Conservation (phyloP, 1,140 invertebrate species). For the Musca domestica region DNA sequence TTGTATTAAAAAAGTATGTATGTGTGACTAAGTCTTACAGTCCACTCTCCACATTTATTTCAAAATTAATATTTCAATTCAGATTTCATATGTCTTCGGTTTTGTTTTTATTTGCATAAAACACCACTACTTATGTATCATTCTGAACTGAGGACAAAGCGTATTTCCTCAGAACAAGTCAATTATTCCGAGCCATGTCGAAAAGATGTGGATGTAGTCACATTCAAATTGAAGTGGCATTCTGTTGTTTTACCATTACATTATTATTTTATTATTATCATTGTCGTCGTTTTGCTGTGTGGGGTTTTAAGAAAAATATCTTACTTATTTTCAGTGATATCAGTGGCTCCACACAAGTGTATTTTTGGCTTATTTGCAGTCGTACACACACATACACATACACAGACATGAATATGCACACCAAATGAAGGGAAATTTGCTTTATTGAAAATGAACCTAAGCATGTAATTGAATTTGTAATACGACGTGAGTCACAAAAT, state of each 20-base stretch:
- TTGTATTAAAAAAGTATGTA: too few relatives aligned
- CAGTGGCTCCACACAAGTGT: neutral
- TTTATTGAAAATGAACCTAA: constrained; percentile 22
- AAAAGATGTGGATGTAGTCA: too few relatives aligned
- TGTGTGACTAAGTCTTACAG: too few relatives aligned
- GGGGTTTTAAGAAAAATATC: constrained; percentile 5
- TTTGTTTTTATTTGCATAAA: too few relatives aligned
- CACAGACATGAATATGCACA: neutral
- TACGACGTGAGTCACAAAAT: constrained; percentile 19
- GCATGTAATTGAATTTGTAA: constrained; percentile 22
- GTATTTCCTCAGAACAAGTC: too few relatives aligned
- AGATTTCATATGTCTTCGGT: too few relatives aligned
- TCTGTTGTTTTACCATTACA: constrained; percentile 17
- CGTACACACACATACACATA: neutral
- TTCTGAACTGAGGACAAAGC: too few relatives aligned
- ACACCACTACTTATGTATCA: too few relatives aligned
- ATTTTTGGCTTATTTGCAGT: neutral
- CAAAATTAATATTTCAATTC: too few relatives aligned
- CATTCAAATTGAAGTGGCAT: constrained; percentile 12
- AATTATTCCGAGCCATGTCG: too few relatives aligned
- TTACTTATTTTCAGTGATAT: constrained; percentile 8
- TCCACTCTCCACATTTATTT: too few relatives aligned
- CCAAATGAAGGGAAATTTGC: constrained; percentile 6
- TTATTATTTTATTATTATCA: constrained; percentile 1
- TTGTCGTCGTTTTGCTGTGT: too few relatives aligned